Base-by-base conservation (phyloP, 2,113 vertebrate species). In the Lepisosteus oculatus region DNA sequence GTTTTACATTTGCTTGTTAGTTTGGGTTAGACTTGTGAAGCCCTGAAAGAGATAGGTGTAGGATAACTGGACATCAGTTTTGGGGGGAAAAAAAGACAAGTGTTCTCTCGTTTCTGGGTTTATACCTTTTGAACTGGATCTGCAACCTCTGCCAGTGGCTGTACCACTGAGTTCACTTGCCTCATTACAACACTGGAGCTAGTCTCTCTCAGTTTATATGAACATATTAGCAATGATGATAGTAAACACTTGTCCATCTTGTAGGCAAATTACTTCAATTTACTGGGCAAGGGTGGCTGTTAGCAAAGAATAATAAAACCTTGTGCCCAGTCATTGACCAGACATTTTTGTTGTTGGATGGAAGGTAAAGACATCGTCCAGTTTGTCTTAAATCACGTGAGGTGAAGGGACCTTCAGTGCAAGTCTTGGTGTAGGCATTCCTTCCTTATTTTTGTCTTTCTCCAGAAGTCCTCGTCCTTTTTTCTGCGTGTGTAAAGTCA, bases 381-480 rank as follows among this genome's bases (percentile, higher is more conserved):
- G 79, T 85, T 86, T 78, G 76, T 88, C 81, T 62, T 73, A 71
- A 65, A 72, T 79, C 83, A 76, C 44, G 73, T 79, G 1, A 5
- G 80, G 70, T 68, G 72, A 74, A 81, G 74, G 74, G 87, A 80
- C 82, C 81, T 79, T 85, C 81, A 74, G 72, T 86, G 78, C 84
- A 85, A 83, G 85, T 85, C 85, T 85, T 81, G 67, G 29, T 86
- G 79, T 85, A 86, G 86, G 86, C 90, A 90, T 91, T 91, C 90
- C 89, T 88, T 69, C 67, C 81, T 82, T 74, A 76, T 76, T 72
- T 83, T 81, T 56, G 72, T 79, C 75, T 78, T 79, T 78, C 79
- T 84, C 77, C 71, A 79, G 29, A 84, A 54, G 51, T 86, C 84
- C 71, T 89, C 82, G 77, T 81, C 70, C 83, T 88, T 76, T 79